Conservation (phyloP, 2,797 vertebrate genomes). For the Phataginus tricuspis region DNA sequence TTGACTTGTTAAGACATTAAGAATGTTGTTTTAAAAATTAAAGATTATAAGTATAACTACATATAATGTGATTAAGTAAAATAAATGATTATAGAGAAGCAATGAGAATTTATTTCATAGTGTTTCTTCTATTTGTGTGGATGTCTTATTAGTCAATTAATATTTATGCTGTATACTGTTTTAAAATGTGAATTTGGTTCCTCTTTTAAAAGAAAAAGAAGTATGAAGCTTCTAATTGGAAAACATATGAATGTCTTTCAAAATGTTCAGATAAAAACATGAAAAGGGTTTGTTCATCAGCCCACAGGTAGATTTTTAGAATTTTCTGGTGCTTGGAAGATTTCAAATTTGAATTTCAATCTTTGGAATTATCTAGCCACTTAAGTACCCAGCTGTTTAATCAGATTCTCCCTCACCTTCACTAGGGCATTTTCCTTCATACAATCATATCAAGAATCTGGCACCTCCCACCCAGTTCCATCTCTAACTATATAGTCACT, state of each 20-base stretch:
- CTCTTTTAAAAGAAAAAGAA: not conserved
- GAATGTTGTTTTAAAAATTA: conserved; percentile 34
- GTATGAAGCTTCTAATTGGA: not conserved
- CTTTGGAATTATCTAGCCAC: not conserved
- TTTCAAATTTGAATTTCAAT: not conserved
- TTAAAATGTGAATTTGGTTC: not conserved
- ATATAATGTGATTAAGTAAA: not conserved
- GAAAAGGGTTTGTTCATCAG: not conserved
- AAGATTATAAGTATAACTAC: not conserved
- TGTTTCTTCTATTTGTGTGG: not conserved
- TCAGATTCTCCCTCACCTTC: not conserved
- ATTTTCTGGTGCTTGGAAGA: not conserved
- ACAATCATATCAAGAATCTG: not conserved
- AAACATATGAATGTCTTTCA: conserved; percentile 1
- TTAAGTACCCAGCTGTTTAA: not conserved
- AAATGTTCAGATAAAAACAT: not conserved
- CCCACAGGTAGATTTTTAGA: not conserved
- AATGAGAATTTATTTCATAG: not conserved
- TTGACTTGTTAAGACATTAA: conserved; percentile 10
- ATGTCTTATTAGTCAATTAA: conserved; percentile 11
- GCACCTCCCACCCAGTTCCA: not conserved
- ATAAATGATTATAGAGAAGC: not conserved
- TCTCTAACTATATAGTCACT: not conserved
- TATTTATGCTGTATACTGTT: not conserved
- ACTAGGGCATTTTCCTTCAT: not conserved